Conservation (phyloP, 92 coral and sea anemone genomes). For the Epizoanthus stellaris region DNA sequence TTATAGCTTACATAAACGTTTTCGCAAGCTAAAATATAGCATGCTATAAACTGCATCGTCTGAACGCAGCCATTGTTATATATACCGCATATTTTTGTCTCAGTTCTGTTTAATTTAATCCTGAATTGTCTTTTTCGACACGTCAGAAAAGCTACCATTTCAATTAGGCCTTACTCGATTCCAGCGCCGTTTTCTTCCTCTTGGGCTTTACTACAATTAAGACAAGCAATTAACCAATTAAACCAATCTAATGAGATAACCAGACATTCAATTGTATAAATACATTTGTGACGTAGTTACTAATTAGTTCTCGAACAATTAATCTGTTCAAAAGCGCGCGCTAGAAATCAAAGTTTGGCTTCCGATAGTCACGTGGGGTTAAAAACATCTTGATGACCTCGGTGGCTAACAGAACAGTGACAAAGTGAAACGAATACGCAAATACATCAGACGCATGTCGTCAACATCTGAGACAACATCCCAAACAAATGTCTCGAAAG, state of each 20-base stretch:
- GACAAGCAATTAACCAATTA: background rate
- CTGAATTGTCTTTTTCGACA: no score
- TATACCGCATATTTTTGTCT: no score
- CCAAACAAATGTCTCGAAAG: constrained; percentile 56
- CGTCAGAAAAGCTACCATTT: no score
- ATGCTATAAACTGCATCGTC: no score
- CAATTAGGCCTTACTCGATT: no score
- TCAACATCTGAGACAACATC: constrained; percentile 73
- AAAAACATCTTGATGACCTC: background rate
- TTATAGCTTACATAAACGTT: no score
- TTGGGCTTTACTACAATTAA: background rate
- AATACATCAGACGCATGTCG: constrained; percentile 96
- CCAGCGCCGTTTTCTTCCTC: no score
- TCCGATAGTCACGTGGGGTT: background rate
- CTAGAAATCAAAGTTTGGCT: constrained; percentile 5
- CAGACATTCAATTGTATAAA: background rate
- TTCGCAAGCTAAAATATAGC: no score
- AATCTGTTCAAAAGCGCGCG: constrained; percentile 3
- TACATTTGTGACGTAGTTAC: background rate
- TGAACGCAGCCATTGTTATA: no score
- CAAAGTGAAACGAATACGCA: constrained; percentile 87
- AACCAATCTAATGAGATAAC: background rate
- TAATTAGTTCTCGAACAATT: constrained; percentile 1
- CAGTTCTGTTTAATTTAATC: no score
- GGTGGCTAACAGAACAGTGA: constrained; percentile 3